These are phyloP conservation scores for Petrosia ficiformis DNA, from an alignment of 37 sponge, comb jelly and placozoan genomes.

Conservation along the genomic window DNA sequence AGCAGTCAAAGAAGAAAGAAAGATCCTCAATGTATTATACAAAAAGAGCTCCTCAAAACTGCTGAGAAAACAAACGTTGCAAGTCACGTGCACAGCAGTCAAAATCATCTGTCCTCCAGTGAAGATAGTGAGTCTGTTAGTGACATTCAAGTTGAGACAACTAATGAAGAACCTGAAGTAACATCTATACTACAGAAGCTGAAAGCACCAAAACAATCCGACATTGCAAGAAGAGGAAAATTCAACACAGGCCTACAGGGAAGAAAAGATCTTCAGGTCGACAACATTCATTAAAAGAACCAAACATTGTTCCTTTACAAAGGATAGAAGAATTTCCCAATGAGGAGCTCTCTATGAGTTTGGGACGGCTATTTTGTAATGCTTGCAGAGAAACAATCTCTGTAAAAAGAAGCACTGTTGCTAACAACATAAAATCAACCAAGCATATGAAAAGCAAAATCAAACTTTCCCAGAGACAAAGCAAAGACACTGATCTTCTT, in stretches of 20 bases:
- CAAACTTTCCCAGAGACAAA: neutral
- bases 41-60: no score
- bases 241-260: neutral
- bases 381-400: constrained; percentile 4
- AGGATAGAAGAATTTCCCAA: constrained; percentile 2
- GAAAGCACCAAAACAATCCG: neutral
- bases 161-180: neutral
- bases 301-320: neutral
- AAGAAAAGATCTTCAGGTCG: neutral
- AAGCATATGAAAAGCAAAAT: constrained; percentile 3
- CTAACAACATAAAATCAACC: neutral
- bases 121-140: no score
- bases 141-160: neutral
- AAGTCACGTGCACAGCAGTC: no score
- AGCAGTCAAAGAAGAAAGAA: no score
- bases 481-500: neutral
- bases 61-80: no score
- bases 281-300: neutral
- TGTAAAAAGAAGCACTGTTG: neutral
- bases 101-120: no score
- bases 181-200: neutral
- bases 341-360: neutral
- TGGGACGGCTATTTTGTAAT: constrained; percentile 6
- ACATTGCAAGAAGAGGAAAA: neutral
- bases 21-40: no score